Percentiles rank a stretch among this genome's conserved stretches.
Conservation (phyloP, 2,888 invertebrate genomes). For the Cheilosia impressa region DNA sequence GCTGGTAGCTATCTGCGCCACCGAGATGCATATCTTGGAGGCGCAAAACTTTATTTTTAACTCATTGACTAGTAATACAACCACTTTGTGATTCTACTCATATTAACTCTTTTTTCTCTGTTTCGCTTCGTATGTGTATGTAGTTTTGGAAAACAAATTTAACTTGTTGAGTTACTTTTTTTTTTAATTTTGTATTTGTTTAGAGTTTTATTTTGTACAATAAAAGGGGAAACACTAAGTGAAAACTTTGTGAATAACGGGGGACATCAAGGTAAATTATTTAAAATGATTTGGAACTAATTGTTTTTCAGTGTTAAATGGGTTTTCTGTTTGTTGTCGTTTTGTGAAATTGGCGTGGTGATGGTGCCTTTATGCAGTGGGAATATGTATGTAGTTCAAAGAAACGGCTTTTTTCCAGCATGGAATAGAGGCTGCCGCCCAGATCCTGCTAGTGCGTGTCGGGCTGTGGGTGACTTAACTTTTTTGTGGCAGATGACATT, state of each 20-base stretch:
- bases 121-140: conserved; percentile 26
- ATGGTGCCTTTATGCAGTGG: too few relatives aligned
- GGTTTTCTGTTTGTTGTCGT: not conserved
- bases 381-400: too few relatives aligned
- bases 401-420: too few relatives aligned
- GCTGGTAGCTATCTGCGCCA: conserved; percentile 87
- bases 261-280: conserved; percentile 7
- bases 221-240: conserved; percentile 19
- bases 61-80: conserved; percentile 83
- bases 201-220: conserved; percentile 8
- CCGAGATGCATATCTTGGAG: conserved; percentile 89
- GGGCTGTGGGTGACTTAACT: too few relatives aligned
- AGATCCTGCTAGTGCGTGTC: too few relatives aligned
- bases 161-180: conserved; percentile 32
- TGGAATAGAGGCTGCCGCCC: too few relatives aligned
- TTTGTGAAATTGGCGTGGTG: too few relatives aligned
- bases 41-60: conserved; percentile 85
- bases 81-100: conserved; percentile 82
- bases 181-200: conserved; percentile 2
- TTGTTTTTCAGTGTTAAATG: not conserved
- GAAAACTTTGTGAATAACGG: not conserved
- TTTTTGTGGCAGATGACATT: too few relatives aligned
- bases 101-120: conserved; percentile 14
- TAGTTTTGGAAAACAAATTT: conserved; percentile 23
- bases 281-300: not conserved